Percentiles rank a stretch among this genome's conserved stretches.
Conservation (phyloP, 1,140 invertebrate species). For the Laupala kohalensis region DNA sequence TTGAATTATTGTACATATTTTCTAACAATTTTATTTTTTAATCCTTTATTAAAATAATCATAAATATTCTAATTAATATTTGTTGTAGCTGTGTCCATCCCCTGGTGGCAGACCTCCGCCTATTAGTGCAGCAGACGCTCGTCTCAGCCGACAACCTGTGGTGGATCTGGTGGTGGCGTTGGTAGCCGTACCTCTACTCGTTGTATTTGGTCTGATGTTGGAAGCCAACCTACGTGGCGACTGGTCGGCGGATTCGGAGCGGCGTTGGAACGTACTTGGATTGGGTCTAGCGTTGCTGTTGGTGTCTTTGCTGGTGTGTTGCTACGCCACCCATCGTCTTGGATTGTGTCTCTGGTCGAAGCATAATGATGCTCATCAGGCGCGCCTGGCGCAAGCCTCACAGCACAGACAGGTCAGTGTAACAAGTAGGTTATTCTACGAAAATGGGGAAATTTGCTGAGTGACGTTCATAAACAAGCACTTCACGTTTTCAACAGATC, state of each 20-base stretch:
- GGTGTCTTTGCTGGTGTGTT: conserved; percentile 8
- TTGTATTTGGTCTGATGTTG: conserved; percentile 12
- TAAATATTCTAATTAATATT: too few species aligned
- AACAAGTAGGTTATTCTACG: too few species aligned
- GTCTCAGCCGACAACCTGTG: background rate
- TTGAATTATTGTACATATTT: too few species aligned
- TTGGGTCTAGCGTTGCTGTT: conserved; percentile 10
- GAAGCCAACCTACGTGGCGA: conserved; percentile 10
- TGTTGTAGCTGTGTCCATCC: too few species aligned
- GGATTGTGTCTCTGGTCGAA: conserved; percentile 9
- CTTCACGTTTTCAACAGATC: too few species aligned
- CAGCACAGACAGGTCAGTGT: too few species aligned
- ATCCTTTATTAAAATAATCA: too few species aligned
- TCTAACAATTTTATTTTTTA: too few species aligned
- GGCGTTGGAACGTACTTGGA: conserved; percentile 9
- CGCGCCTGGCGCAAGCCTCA: background rate
- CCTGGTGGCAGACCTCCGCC: too few species aligned
- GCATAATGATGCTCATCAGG: background rate
- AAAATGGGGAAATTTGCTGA: too few species aligned
- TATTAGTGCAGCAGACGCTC: too few species aligned
- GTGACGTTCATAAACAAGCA: too few species aligned
- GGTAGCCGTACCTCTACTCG: conserved; percentile 10
- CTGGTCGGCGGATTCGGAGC: background rate
- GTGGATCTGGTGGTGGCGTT: conserved; percentile 11
- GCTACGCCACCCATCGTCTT: conserved; percentile 12